phyloP scores from a whole-genome alignment of 2,888 invertebrate genomes.

The Microctonus brassicae region DNA sequence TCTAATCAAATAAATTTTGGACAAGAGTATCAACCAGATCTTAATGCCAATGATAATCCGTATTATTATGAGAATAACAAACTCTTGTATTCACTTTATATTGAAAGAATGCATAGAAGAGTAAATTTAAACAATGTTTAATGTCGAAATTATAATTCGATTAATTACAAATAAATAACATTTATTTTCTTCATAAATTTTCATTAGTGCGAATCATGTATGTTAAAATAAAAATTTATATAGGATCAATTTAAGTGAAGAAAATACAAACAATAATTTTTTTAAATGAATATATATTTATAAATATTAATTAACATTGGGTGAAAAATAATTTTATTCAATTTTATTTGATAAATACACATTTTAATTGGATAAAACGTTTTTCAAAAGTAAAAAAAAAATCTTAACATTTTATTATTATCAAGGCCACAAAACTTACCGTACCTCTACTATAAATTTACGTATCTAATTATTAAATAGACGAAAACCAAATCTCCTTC shows the following conservation, averaged over 20 bases:
- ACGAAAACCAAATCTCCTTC: too few species aligned
- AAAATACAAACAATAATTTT: background rate
- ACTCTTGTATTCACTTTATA: constrained; percentile 86
- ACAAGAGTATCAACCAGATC: constrained; percentile 80
- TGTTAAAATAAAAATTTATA: background rate
- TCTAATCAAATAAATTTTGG: constrained; percentile 59
- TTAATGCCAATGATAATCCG: constrained; percentile 83
- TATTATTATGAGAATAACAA: constrained; percentile 90
- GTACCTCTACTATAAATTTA: too few species aligned
- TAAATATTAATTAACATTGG: too few species aligned
- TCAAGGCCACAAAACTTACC: too few species aligned
- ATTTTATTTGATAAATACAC: too few species aligned
- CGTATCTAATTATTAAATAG: too few species aligned
- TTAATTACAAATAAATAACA: background rate
- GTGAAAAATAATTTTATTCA: too few species aligned
- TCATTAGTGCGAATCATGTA: background rate
- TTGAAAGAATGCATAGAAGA: constrained; percentile 81
- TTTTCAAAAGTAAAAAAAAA: too few species aligned
- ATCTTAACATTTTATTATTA: too few species aligned
- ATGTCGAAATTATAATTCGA: constrained; percentile 7
- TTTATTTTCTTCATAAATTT: constrained; percentile 12
- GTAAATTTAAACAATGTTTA: constrained; percentile 50
- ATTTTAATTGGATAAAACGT: too few species aligned
- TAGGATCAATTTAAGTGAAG: background rate
- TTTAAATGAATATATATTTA: too few species aligned